Percentiles rank a stretch among this genome's conserved stretches.
These are phyloP conservation scores for Euthynnus affinis DNA, from an alignment of 2,797 vertebrate species.

Conservation along the genomic window DNA sequence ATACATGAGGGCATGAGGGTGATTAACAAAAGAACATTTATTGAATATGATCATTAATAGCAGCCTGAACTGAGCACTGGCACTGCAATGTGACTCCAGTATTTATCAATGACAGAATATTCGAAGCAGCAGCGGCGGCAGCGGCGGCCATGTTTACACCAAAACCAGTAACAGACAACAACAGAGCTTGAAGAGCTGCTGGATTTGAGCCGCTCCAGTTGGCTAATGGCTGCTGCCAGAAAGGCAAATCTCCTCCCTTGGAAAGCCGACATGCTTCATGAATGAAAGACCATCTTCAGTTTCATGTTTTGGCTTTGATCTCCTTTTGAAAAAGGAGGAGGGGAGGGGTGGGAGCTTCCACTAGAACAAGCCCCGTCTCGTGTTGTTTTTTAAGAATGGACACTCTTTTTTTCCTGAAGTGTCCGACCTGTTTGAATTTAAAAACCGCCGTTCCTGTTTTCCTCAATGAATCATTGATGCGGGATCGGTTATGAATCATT, in stretches of 20 bases:
- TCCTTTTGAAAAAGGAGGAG: not conserved
- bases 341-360: not conserved
- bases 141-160: not conserved
- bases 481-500: slow-evolving; percentile 64
- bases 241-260: slow-evolving; percentile 14
- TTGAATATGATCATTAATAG: no score
- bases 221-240: slow-evolving; percentile 57
- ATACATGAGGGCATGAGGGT: no score
- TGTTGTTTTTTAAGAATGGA: slow-evolving; percentile 69
- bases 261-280: slow-evolving; percentile 42
- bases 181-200: slow-evolving; percentile 6
- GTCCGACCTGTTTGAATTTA: slow-evolving; percentile 45
- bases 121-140: not conserved
- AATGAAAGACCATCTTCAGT: slow-evolving; percentile 51
- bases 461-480: slow-evolving; percentile 75
- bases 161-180: not conserved
- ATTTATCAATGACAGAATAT: not conserved
- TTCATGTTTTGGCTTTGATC: slow-evolving; percentile 31
- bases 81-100: not conserved
- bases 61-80: not conserved
- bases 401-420: slow-evolving; percentile 17
- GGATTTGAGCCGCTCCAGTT: slow-evolving; percentile 67
- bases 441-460: slow-evolving; percentile 13
- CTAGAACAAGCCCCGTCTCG: not conserved
- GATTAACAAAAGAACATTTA: no score